Percentiles rank a stretch among this genome's conserved stretches.
Conservation (phyloP, 1,140 invertebrate genomes). For the Papilio xuthus region DNA sequence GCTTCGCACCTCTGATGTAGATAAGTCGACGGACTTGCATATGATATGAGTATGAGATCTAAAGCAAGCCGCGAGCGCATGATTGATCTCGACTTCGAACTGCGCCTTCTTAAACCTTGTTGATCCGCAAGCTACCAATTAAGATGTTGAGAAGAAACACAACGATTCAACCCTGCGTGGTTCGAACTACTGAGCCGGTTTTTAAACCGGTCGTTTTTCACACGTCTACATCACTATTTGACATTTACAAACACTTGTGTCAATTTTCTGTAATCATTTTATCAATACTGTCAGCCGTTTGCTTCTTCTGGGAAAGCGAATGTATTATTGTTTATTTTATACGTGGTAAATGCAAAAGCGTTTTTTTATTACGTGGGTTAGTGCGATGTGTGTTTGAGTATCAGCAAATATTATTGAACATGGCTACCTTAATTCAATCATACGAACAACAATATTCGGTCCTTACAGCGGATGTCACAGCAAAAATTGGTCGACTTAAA, state of each 20-base stretch:
- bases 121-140: too few species aligned
- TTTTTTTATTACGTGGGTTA: background rate
- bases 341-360: background rate
- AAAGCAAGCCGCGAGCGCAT: too few species aligned
- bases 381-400: background rate
- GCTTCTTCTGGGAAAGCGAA: background rate
- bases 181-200: too few species aligned
- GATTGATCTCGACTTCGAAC: too few species aligned
- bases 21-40: too few species aligned
- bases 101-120: too few species aligned
- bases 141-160: too few species aligned
- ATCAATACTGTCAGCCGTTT: background rate
- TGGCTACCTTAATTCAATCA: conserved; percentile 89
- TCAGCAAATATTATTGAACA: conserved; percentile 53
- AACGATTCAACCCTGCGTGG: too few species aligned
- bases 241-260: background rate
- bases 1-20: too few species aligned
- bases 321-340: conserved; percentile 14
- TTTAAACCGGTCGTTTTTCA: too few species aligned
- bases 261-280: conserved; percentile 11
- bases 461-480: conserved; percentile 91
- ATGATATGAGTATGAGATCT: too few species aligned
- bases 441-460: conserved; percentile 93
- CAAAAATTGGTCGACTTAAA: conserved; percentile 88
- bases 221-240: too few species aligned